A percentile compares a stretch with the other conserved stretches of the same genome.
These are phyloP conservation scores for Sceloporus undulatus DNA, from an alignment of 2,113 vertebrate genomes.

Conservation along the genomic window DNA sequence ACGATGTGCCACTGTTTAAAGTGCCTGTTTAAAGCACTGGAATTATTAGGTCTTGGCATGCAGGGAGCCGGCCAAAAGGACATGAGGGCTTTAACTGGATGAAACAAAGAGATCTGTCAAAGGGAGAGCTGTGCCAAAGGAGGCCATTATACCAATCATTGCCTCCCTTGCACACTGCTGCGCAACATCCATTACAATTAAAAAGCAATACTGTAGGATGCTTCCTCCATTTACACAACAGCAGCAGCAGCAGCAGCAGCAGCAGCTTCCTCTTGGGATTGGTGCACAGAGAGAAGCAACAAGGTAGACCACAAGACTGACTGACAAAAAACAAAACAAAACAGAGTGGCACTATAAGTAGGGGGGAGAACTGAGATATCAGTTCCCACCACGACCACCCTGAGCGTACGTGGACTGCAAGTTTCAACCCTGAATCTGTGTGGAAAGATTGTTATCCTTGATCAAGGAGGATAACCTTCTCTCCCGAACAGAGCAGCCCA, in stretches of 20 bases:
- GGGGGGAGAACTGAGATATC: background rate
- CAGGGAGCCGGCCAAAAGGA: background rate
- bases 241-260: background rate
- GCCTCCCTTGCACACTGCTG: background rate
- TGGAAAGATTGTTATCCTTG: too few relatives aligned
- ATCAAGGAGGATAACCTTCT: too few relatives aligned
- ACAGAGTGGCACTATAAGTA: background rate
- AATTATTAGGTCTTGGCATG: background rate
- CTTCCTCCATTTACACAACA: background rate
- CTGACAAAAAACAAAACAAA: background rate
- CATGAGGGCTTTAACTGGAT: constrained; percentile 10
- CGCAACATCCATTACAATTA: background rate
- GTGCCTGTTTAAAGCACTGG: constrained; percentile 3
- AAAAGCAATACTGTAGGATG: background rate
- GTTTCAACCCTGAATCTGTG: too few relatives aligned
- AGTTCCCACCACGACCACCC: too few relatives aligned
- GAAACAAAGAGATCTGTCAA: constrained; percentile 1
- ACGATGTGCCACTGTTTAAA: constrained; percentile 15
- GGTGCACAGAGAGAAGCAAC: background rate
- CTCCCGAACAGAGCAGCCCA: too few relatives aligned
- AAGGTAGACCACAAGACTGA: background rate
- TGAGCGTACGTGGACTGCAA: too few relatives aligned
- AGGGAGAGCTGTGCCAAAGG: background rate
- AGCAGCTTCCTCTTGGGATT: background rate
- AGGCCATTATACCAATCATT: constrained; percentile 11